These are phyloP conservation scores for Tadarida brasiliensis DNA, from an alignment of 2,797 vertebrate genomes.

Conservation along the genomic window DNA sequence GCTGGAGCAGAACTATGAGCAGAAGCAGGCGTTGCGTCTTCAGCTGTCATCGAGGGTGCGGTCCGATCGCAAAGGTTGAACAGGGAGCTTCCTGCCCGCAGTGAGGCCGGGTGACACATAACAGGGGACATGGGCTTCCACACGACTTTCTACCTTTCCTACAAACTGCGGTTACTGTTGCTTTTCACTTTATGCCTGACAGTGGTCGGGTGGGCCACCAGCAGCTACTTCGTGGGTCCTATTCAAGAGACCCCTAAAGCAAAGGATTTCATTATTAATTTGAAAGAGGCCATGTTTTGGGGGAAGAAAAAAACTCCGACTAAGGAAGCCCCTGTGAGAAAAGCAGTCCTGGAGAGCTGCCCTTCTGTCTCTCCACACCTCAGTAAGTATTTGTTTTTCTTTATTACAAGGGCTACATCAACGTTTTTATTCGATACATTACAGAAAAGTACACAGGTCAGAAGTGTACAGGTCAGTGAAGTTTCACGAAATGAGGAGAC, in stretches of 20 bases:
- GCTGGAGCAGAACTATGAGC: conserved; percentile 5
- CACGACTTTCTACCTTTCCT: conserved; percentile 85
- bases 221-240: conserved; percentile 86
- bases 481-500: background rate
- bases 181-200: conserved; percentile 89
- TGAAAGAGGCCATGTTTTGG: conserved; percentile 76
- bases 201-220: conserved; percentile 91
- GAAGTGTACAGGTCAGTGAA: background rate
- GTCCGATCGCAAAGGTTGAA: background rate
- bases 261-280: conserved; percentile 53
- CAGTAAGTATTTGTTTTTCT: conserved; percentile 89
- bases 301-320: conserved; percentile 58
- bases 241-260: conserved; percentile 83
- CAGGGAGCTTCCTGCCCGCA: background rate
- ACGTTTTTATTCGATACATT: background rate
- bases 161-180: conserved; percentile 90
- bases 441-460: background rate
- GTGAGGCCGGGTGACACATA: background rate
- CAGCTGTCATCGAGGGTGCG: background rate
- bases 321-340: background rate
- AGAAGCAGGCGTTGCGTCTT: background rate
- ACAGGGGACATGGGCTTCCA: conserved; percentile 88
- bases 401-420: background rate
- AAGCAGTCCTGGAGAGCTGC: conserved; percentile 84
- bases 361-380: conserved; percentile 91